Percentiles rank a stretch among this genome's conserved stretches.
These are phyloP conservation scores for Cryptophagus acutangulus DNA, from an alignment of 2,888 invertebrate species.

Conservation along the genomic window DNA sequence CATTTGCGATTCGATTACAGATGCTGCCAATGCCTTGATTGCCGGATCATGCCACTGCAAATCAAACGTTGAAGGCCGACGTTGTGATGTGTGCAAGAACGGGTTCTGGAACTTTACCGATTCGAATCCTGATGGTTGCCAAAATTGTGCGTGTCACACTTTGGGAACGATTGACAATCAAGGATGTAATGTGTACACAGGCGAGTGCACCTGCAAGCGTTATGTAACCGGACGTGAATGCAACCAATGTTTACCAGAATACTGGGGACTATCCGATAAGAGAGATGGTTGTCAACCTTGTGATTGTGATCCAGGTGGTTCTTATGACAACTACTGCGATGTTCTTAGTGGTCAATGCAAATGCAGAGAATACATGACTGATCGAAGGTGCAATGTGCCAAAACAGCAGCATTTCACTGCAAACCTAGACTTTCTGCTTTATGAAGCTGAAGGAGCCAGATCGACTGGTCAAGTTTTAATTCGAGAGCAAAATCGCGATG, in stretches of 20 bases:
- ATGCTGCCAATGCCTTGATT: conserved; percentile 68
- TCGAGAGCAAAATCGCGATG: conserved; percentile 72
- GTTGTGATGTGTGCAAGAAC: conserved; percentile 89
- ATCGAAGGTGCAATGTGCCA: conserved; percentile 83
- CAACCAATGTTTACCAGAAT: conserved; percentile 88
- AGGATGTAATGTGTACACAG: conserved; percentile 85
- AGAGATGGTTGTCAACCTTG: conserved; percentile 91
- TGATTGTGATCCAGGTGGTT: conserved; percentile 93
- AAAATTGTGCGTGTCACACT: conserved; percentile 85
- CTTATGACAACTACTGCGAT: conserved; percentile 87
- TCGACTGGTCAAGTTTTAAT: conserved; percentile 72
- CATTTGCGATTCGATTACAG: conserved; percentile 89
- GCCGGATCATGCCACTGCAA: conserved; percentile 96
- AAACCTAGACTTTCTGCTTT: conserved; percentile 76
- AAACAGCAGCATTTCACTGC: conserved; percentile 88
- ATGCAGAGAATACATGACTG: conserved; percentile 77
- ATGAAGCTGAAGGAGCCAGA: conserved; percentile 84
- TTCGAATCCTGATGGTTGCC: conserved; percentile 80
- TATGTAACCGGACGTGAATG: conserved; percentile 94
- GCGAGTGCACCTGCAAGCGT: conserved; percentile 93
- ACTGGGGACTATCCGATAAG: conserved; percentile 86
- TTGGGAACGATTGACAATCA: conserved; percentile 86
- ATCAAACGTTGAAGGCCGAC: conserved; percentile 76
- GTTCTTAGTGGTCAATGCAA: conserved; percentile 89
- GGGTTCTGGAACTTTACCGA: conserved; percentile 90